phyloP scores from a whole-genome alignment of 2,888 invertebrate species.

The Danaus chrysippus region DNA sequence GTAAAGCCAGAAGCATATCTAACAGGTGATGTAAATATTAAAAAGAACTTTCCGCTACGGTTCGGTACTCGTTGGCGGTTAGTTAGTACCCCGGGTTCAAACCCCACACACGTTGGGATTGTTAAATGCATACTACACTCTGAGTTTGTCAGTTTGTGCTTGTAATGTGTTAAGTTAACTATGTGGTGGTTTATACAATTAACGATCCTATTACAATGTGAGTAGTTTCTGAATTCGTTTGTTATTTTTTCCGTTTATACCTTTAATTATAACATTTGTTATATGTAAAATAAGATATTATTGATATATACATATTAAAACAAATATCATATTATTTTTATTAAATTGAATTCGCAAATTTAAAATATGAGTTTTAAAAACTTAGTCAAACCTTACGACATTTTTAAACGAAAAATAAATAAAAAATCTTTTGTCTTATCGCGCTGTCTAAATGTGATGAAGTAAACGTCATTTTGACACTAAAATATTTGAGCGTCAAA shows the following conservation, averaged over 20 bases:
- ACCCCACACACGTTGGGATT: conserved; percentile 68
- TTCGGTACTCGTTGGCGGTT: conserved; percentile 68
- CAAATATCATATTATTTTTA: too few species aligned
- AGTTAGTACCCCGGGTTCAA: conserved; percentile 65
- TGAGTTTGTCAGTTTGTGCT: conserved; percentile 1
- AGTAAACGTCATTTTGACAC: conserved; percentile 24
- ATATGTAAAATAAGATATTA: background rate
- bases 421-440: conserved; percentile 14
- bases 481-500: conserved; percentile 32
- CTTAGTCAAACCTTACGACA: background rate
- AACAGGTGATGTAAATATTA: conserved; percentile 4
- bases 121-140: conserved; percentile 1
- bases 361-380: too few species aligned
- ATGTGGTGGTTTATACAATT: conserved; percentile 34
- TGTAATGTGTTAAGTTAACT: conserved; percentile 9
- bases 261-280: background rate
- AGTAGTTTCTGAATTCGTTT: conserved; percentile 19
- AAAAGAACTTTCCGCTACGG: conserved; percentile 58
- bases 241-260: background rate
- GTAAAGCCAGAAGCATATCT: background rate
- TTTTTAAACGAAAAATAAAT: background rate
- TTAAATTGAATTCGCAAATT: too few species aligned
- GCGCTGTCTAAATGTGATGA: conserved; percentile 8
- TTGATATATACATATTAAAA: too few species aligned
- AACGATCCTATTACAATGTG: conserved; percentile 32